Percentiles rank a stretch among this genome's conserved stretches.
Conservation (phyloP, 2,113 vertebrate species). For the human (Homo sapiens) region DNA sequence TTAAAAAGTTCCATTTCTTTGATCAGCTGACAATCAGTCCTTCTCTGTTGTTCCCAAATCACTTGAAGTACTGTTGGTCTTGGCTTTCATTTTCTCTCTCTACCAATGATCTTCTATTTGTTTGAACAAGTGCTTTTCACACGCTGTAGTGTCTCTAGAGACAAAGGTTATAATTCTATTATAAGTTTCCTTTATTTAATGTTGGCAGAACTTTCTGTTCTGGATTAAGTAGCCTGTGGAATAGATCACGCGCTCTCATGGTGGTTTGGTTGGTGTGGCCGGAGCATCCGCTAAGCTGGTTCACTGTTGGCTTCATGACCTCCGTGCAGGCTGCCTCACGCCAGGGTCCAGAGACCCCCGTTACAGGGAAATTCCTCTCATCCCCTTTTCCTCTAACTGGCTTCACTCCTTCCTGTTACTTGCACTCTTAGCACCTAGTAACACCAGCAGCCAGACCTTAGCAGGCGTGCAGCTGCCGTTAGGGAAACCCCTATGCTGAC, state of each 20-base stretch:
- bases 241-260: not conserved
- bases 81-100: slow-evolving; percentile 89
- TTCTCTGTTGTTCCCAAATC: slow-evolving; percentile 65
- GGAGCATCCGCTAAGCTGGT: not conserved
- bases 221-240: slow-evolving; percentile 80
- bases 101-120: slow-evolving; percentile 77
- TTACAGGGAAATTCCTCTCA: not conserved
- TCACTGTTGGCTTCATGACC: not conserved
- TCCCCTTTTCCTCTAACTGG: not conserved
- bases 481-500: not conserved
- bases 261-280: no score
- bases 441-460: not conserved
- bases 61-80: slow-evolving; percentile 97
- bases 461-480: not conserved
- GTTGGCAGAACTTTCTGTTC: slow-evolving; percentile 75
- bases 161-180: slow-evolving; percentile 44
- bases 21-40: slow-evolving; percentile 20
- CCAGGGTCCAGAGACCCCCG: not conserved
- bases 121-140: slow-evolving; percentile 70
- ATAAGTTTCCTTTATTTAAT: slow-evolving; percentile 70
- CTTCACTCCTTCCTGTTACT: not conserved
- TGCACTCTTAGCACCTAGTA: not conserved
- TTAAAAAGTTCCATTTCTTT: slow-evolving; percentile 64
- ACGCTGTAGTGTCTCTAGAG: slow-evolving; percentile 77
- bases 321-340: not conserved